phyloP scores from a whole-genome alignment of 2,888 invertebrate species.

The Gerris lacustris region DNA sequence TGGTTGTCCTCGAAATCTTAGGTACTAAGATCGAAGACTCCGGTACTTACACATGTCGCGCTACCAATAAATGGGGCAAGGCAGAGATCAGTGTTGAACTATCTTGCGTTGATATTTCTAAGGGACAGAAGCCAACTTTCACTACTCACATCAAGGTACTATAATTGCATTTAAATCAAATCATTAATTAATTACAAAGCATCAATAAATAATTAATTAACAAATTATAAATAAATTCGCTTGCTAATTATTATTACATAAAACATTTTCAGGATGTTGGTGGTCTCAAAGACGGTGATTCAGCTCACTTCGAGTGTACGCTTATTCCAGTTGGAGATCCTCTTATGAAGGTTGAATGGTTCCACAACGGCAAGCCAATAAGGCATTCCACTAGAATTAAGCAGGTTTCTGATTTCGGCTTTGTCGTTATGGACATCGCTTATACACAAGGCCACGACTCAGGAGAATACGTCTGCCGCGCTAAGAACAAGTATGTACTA shows the following conservation, averaged over 20 bases:
- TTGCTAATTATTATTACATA: too few relatives aligned
- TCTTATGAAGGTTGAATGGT: constrained; percentile 90
- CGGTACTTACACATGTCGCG: constrained; percentile 76
- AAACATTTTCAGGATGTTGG: constrained; percentile 51
- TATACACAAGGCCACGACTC: constrained; percentile 85
- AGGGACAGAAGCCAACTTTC: constrained; percentile 76
- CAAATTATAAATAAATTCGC: too few relatives aligned
- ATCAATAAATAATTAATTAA: too few relatives aligned
- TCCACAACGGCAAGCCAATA: constrained; percentile 81
- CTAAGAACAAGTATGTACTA: constrained; percentile 56
- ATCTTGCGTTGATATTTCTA: constrained; percentile 69
- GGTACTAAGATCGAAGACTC: constrained; percentile 88
- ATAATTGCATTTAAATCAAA: background rate
- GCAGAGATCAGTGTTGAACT: constrained; percentile 74
- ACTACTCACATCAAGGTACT: constrained; percentile 60
- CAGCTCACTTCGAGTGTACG: constrained; percentile 90
- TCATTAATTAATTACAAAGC: too few relatives aligned
- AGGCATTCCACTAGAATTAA: constrained; percentile 82
- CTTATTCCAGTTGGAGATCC: constrained; percentile 89
- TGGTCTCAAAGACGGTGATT: constrained; percentile 80
- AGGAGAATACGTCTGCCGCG: constrained; percentile 86
- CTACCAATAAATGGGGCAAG: constrained; percentile 77
- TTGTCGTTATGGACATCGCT: constrained; percentile 87
- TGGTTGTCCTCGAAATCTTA: constrained; percentile 89
- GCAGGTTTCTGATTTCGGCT: constrained; percentile 89